phyloP scores from a whole-genome alignment of 1,140 invertebrate species.

The Lethrus apterus region DNA sequence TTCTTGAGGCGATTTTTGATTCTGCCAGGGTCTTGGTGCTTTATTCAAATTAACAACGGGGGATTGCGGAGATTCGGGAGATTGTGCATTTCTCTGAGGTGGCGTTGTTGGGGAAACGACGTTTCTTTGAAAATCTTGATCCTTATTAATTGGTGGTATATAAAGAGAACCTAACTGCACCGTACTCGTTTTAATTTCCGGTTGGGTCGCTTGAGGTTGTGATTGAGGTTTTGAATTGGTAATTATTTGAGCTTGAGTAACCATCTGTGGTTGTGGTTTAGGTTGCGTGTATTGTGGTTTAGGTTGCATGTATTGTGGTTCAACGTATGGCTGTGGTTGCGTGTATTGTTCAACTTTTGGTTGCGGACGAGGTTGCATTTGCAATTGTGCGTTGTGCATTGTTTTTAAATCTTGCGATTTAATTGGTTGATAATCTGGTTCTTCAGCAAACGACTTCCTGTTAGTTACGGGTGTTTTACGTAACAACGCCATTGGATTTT shows the following conservation, averaged over 20 bases:
- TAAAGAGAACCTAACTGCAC: constrained; percentile 36
- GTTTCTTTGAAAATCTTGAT: constrained; percentile 28
- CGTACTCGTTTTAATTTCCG: constrained; percentile 18
- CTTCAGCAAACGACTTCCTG: constrained; percentile 41
- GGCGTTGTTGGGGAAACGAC: not conserved
- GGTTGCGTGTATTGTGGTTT: constrained; percentile 13
- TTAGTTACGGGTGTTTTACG: constrained; percentile 41
- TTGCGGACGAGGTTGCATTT: constrained; percentile 39
- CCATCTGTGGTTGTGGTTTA: constrained; percentile 17
- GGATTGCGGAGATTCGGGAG: constrained; percentile 37
- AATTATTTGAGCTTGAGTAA: constrained; percentile 12
- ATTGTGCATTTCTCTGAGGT: constrained; percentile 8
- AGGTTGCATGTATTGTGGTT: constrained; percentile 24
- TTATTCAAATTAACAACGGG: constrained; percentile 36
- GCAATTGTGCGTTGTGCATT: constrained; percentile 30
- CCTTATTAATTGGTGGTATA: constrained; percentile 36
- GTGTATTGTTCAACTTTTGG: constrained; percentile 44
- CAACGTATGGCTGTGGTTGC: constrained; percentile 42
- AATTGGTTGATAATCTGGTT: not conserved
- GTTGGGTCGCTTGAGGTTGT: not conserved
- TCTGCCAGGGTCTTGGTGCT: constrained; percentile 38
- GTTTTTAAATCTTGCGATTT: not conserved
- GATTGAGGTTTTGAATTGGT: constrained; percentile 1
- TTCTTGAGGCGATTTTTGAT: constrained; percentile 27
- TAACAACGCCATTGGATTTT: constrained; percentile 54